These are phyloP conservation scores for Aphis craccivora DNA, from an alignment of 1,140 invertebrate genomes.

Conservation along the genomic window DNA sequence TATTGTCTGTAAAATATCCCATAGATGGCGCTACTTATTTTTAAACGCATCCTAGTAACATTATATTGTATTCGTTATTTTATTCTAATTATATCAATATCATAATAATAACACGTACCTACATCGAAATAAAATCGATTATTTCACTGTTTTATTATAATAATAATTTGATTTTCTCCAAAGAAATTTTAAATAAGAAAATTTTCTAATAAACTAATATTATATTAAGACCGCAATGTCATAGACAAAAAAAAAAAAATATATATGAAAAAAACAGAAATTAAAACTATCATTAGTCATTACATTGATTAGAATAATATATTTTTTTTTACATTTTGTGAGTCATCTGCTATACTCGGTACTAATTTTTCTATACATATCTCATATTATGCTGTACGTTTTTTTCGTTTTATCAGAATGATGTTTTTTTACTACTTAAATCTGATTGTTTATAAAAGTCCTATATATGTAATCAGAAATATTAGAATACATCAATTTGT, in stretches of 20 bases:
- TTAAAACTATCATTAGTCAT: neutral
- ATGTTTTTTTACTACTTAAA: no score
- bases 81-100: neutral
- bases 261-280: no score
- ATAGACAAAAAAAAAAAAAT: no score
- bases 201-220: neutral
- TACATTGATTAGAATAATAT: neutral
- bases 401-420: no score
- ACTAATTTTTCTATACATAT: no score
- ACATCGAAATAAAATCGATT: neutral
- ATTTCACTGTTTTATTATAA: neutral
- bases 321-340: neutral
- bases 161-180: neutral
- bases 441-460: no score
- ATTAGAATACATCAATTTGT: no score
- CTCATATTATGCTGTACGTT: no score
- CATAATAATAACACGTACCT: no score
- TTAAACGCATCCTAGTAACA: neutral
- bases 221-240: neutral
- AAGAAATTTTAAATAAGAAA: neutral
- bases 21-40: conserved; percentile 20
- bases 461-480: no score
- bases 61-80: neutral
- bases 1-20: neutral
- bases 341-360: no score